A percentile compares a stretch with the other conserved stretches of the same genome.
Conservation (phyloP, 2,888 invertebrate species). For the Strigamia maritima region DNA sequence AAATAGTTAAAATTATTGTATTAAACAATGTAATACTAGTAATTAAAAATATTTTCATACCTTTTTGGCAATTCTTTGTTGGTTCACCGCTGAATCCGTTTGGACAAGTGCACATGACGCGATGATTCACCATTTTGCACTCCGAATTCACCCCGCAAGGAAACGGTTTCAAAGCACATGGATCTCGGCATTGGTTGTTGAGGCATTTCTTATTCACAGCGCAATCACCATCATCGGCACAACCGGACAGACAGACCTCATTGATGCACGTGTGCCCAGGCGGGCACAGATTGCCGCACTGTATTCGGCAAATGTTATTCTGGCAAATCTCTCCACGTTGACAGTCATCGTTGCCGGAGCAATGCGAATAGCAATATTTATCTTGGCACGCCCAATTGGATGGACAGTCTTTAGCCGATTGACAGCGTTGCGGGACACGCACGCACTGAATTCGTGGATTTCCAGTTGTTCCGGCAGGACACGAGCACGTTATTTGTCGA, state of each 20-base stretch:
- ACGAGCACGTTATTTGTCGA: constrained; percentile 48
- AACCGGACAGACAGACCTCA: constrained; percentile 57
- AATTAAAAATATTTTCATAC: constrained; percentile 15
- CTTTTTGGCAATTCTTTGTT: constrained; percentile 44
- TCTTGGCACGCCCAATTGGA: constrained; percentile 18
- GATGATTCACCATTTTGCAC: constrained; percentile 69
- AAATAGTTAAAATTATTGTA: neutral
- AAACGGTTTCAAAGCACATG: constrained; percentile 51
- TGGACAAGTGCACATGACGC: constrained; percentile 80
- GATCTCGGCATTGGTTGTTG: constrained; percentile 61
- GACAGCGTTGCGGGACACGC: constrained; percentile 40
- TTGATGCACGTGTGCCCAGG: constrained; percentile 47
- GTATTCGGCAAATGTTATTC: constrained; percentile 48
- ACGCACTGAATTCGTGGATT: constrained; percentile 46
- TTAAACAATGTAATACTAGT: neutral
- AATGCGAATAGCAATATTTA: constrained; percentile 48
- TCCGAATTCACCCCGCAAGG: constrained; percentile 78
- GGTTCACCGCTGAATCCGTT: constrained; percentile 77
- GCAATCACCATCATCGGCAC: constrained; percentile 43
- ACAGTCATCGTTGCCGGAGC: constrained; percentile 70
- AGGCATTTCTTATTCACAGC: constrained; percentile 43
- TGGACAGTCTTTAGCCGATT: constrained; percentile 8
- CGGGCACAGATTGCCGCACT: constrained; percentile 66
- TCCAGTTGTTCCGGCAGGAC: constrained; percentile 48
- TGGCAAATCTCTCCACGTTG: constrained; percentile 67